Percentiles rank a stretch among this genome's conserved stretches.
Conservation (phyloP, 2,113 vertebrate species). For the Chiloscyllium plagiosum region DNA sequence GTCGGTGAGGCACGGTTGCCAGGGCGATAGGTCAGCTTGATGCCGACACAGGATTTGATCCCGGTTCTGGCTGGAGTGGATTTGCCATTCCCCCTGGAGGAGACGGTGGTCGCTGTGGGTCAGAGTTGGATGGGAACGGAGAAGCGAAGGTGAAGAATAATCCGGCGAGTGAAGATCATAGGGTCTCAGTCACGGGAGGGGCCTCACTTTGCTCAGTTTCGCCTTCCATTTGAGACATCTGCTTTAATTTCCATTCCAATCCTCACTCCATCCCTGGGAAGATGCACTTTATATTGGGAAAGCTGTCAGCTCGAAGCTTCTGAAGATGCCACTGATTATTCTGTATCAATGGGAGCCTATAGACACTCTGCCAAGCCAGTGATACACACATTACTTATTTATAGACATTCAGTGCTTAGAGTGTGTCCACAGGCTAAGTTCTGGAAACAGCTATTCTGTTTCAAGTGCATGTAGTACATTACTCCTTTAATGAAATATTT, state of each 20-base stretch:
- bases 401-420: background rate
- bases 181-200: background rate
- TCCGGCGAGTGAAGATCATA: background rate
- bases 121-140: no score
- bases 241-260: no score
- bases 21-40: no score
- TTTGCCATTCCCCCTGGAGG: no score
- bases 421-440: background rate
- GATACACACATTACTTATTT: background rate
- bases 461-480: constrained; percentile 36
- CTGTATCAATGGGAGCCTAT: background rate
- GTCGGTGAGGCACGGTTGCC: no score
- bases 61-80: no score
- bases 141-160: background rate
- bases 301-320: background rate
- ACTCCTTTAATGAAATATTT: constrained; percentile 23
- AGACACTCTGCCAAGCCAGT: background rate
- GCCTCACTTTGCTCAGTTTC: background rate
- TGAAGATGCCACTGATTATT: background rate
- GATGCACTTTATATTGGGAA: background rate
- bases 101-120: no score
- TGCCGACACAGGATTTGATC: no score
- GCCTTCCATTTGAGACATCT: no score
- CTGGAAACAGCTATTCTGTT: constrained; percentile 25
- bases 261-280: background rate